Evolutionary conservation across 2,113 vertebrate genomes (phyloP), one percentile per base, ranked within the genome.

Genomic region (Microcebus murinus): DNA sequence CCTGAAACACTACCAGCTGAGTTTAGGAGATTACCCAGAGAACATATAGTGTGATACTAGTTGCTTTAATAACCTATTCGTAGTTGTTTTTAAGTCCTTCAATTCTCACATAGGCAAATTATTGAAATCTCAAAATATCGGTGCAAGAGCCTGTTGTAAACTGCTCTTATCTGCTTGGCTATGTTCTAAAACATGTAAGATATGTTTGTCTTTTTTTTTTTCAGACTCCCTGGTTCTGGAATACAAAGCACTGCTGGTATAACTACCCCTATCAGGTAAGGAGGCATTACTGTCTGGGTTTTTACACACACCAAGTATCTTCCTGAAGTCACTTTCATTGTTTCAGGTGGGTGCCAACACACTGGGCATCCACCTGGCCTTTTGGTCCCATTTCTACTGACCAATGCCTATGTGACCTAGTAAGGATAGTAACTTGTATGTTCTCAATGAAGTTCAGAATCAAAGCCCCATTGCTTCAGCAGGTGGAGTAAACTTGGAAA

Each of bases 231-330:
- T 99, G 99, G 99, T 98, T 99, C 71, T 99, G 99, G 99, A 99
- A 99, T 98, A 99, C 99, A 90, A 99, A 98, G 96, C 99, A 99
- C 70, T 99, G 99, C 98, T 99, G 99, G 99, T 99, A 98, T 48
- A 99, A 99, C 97, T 99, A 99, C 90, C 99, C 99, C 4, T 99
- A 99, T 98, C 99, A 99, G 99, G 99, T 99, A 99, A 97, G 98
- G 96, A 89, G 42, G 61, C 70, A 36, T 18, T 34, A 27, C 36
- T 4, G 0, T n/a, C 94, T 29, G 61, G 29, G 34, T 88, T 52
- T 74, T 90, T 36, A 86, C 4, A 34, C 15, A 21, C 3, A 23
- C 77, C 14, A 50, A 55, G 18, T 2, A 23, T 27, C 23, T 74
- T n/a, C 63, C 67, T 57, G 96, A 61, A 87, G n/a, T 87, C 48